phyloP scores from a whole-genome alignment of 2,113 vertebrate genomes.

The Cynopterus brachyotis region DNA sequence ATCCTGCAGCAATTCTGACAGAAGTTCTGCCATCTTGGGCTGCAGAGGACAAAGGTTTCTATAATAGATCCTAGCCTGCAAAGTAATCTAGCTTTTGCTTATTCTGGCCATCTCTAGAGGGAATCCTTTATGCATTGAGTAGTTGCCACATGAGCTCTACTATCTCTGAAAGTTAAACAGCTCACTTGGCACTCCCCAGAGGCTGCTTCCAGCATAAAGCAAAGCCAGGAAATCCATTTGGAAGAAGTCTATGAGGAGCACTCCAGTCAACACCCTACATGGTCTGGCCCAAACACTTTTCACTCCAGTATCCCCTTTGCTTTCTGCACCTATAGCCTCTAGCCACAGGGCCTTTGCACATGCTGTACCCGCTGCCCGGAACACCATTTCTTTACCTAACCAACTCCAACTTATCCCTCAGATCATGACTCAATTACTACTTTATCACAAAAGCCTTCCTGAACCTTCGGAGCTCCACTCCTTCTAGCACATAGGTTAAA shows the following conservation, averaged over 20 bases:
- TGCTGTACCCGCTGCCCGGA: background rate
- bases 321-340: background rate
- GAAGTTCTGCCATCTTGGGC: background rate
- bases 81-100: background rate
- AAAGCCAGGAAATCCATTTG: background rate
- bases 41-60: background rate
- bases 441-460: background rate
- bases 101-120: background rate
- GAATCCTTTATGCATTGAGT: background rate
- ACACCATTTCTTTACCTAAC: background rate
- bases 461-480: background rate
- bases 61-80: background rate
- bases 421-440: background rate
- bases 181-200: background rate
- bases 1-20: background rate
- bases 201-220: background rate
- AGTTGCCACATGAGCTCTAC: background rate
- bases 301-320: background rate
- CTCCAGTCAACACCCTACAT: background rate
- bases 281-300: background rate
- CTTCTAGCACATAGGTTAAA: background rate
- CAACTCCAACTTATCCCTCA: background rate
- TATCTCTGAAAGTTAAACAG: background rate
- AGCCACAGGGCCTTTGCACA: background rate
- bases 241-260: background rate